Base-by-base conservation (phyloP, 1,140 invertebrate genomes). In the Bombus consobrinus region DNA sequence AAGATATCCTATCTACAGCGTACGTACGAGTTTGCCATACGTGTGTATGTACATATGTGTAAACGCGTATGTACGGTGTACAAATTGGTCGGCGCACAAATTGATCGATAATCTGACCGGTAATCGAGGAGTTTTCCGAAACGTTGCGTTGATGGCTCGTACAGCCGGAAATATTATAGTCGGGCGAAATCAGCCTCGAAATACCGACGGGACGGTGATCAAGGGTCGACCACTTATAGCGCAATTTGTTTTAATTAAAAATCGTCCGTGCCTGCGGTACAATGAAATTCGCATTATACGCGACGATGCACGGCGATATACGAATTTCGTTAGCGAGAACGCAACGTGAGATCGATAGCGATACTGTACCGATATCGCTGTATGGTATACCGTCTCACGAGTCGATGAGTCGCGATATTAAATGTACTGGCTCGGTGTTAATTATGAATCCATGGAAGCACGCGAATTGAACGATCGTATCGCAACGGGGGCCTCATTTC, bases 31-130 rank as follows among this genome's bases (percentile, higher is more conserved):
- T 71, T 74, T n/a, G 15, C 22, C 34, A 39, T 4, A 59, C 15
- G 22, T 41, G 57, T 18, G 37, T 39, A 18, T 32, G 34, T n/a
- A 37, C 12, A 39, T 10, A 62, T n/a, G 37, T n/a, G 43, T 41
- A n/a, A 18, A 18, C 18, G 25, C 28, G 13, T 34, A 22, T 4
- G 25, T 22, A 57, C 75, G 59, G 74, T 39, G 72, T 72, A 80
- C 81, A 87, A 87, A 87, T 89, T 87, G 81, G 73, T 64, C 78
- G 75, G 53, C 32, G 75, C 81, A 85, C 76, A 89, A 89, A 89
- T 89, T 79, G 82, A 89, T 90, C 88, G 88, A 90, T 90, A 90
- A 90, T 90, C 64, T 76, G n/a, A 22, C 57, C 73, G 68, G 74
- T 90, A 87, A 90, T 90, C 85, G 88, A 84, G 77, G 72, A 84